These are phyloP conservation scores for Brachymystax lenok DNA, from an alignment of 2,797 vertebrate species.

Conservation along the genomic window DNA sequence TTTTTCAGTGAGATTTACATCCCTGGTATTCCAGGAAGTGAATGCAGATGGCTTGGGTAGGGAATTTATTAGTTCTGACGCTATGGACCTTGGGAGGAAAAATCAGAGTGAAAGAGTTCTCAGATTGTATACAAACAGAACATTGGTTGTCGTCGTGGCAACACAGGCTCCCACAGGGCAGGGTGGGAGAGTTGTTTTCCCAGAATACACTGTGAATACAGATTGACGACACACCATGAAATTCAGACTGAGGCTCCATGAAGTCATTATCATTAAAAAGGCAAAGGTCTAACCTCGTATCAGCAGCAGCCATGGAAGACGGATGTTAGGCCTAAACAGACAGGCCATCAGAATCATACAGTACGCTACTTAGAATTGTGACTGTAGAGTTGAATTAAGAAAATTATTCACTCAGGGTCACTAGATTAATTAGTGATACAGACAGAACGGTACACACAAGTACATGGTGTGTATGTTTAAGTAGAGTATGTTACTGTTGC, in stretches of 20 bases:
- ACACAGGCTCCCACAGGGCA: slow-evolving; percentile 49
- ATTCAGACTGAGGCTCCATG: slow-evolving; percentile 35
- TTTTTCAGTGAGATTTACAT: not conserved
- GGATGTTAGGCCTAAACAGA: not conserved
- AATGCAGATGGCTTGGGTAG: not conserved
- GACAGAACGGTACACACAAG: not conserved
- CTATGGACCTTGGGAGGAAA: not conserved
- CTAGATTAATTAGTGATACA: not conserved
- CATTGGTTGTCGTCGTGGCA: slow-evolving; percentile 62
- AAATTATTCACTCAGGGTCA: too few species aligned
- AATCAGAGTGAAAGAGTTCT: slow-evolving; percentile 9
- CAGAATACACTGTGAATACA: slow-evolving; percentile 45
- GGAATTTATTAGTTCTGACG: not conserved
- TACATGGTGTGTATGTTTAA: slow-evolving; percentile 24
- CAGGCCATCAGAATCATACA: not conserved
- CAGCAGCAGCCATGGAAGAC: not conserved
- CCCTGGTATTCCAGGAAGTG: not conserved
- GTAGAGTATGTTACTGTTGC: slow-evolving; percentile 6
- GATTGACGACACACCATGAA: slow-evolving; percentile 39
- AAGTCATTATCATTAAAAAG: slow-evolving; percentile 46
- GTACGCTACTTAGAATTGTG: not conserved
- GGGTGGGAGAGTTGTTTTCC: slow-evolving; percentile 31
- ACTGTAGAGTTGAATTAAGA: too few species aligned
- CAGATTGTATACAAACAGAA: slow-evolving; percentile 51
- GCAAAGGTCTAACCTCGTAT: not conserved